phyloP scores from a whole-genome alignment of 2,888 invertebrate genomes.

The Drosophila picticornis region DNA sequence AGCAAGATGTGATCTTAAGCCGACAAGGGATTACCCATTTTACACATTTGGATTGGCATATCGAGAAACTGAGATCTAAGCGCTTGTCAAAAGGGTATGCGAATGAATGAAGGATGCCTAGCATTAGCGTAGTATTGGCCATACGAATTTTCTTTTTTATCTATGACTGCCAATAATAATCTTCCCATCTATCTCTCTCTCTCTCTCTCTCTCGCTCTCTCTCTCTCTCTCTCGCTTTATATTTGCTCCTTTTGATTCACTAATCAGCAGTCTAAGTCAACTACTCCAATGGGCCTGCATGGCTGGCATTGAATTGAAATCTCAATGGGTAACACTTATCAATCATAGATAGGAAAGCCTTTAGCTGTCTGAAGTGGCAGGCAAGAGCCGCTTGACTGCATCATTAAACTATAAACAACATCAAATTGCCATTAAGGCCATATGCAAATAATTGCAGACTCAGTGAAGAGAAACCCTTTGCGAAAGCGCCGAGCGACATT shows the following conservation, averaged over 20 bases:
- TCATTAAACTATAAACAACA: constrained; percentile 78
- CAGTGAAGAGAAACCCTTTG: constrained; percentile 41
- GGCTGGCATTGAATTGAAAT: constrained; percentile 38
- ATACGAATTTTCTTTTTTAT: constrained; percentile 12
- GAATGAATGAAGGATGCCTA: constrained; percentile 20
- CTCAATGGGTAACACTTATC: constrained; percentile 71
- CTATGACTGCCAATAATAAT: constrained; percentile 3
- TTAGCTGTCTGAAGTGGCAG: constrained; percentile 38
- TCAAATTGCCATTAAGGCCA: constrained; percentile 80
- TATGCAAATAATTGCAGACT: constrained; percentile 77
- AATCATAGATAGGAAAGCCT: constrained; percentile 63
- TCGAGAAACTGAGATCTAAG: constrained; percentile 53
- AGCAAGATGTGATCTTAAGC: constrained; percentile 53
- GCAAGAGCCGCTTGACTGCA: constrained; percentile 64
- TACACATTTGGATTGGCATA: constrained; percentile 61
- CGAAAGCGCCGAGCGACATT: constrained; percentile 52
- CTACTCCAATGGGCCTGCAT: constrained; percentile 9
- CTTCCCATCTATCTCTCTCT: neutral
- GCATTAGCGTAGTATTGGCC: constrained; percentile 45
- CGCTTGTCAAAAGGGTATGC: constrained; percentile 32
- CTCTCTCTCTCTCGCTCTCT: neutral
- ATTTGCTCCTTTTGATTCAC: constrained; percentile 20
- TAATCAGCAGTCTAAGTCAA: constrained; percentile 19
- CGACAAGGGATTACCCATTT: constrained; percentile 65
- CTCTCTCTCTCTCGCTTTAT: neutral